phyloP scores from a whole-genome alignment of 2,888 invertebrate genomes.

The Cataglyphis altisquamis region DNA sequence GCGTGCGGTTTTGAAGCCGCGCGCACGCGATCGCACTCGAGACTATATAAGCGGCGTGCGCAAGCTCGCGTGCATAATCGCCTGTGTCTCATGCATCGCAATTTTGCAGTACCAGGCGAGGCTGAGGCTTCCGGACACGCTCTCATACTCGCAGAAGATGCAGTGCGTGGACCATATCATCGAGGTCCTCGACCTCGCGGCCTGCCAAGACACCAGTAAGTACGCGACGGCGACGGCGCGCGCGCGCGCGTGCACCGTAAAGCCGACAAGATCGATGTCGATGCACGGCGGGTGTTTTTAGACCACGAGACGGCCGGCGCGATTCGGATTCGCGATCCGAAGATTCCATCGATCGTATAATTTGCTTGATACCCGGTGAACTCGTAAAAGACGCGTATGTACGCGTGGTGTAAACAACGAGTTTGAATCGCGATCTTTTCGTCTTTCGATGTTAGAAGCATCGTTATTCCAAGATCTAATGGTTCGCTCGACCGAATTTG shows the following conservation, averaged over 20 bases:
- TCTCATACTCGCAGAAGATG: constrained; percentile 91
- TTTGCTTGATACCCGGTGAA: neutral
- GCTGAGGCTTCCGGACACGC: constrained; percentile 90
- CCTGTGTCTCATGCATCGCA: neutral
- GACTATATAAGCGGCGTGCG: neutral
- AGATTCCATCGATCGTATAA: constrained; percentile 14
- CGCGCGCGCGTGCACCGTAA: constrained; percentile 56
- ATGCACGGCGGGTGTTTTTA: constrained; percentile 44
- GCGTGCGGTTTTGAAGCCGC: constrained; percentile 31
- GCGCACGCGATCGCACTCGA: constrained; percentile 21
- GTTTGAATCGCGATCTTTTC: neutral
- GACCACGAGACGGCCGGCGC: constrained; percentile 1
- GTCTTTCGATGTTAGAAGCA: constrained; percentile 2
- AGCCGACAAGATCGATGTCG: constrained; percentile 43
- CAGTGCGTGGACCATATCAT: constrained; percentile 93
- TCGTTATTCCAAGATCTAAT: constrained; percentile 24
- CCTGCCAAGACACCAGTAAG: constrained; percentile 92
- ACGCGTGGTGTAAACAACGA: constrained; percentile 20
- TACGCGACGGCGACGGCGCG: constrained; percentile 66
- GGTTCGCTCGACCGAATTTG: neutral
- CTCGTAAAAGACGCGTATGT: constrained; percentile 17
- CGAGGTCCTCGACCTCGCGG: constrained; percentile 91
- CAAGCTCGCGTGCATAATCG: neutral
- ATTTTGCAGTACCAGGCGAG: constrained; percentile 88
- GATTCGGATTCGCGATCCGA: constrained; percentile 7